A percentile compares a stretch with the other conserved stretches of the same genome.
Evolutionary conservation across 1,140 invertebrate species (phyloP).

Genomic region (Sitophilus oryzae): DNA sequence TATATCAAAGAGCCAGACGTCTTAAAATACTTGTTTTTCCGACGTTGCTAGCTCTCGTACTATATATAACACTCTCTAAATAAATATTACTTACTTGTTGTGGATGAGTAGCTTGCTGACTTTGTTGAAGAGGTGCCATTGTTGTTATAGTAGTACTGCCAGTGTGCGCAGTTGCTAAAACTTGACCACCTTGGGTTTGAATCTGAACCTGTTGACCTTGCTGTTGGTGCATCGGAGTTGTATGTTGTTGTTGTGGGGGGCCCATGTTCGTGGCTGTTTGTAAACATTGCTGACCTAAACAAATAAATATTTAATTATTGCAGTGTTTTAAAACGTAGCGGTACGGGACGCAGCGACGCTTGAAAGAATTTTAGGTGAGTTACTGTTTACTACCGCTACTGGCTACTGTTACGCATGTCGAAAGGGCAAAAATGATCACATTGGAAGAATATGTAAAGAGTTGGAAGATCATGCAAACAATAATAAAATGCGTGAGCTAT

Average conservation of each 20-base stretch:
- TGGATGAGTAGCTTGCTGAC: slow-evolving; percentile 39
- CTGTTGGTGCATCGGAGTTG: slow-evolving; percentile 41
- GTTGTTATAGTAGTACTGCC: slow-evolving; percentile 44
- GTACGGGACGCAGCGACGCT: no score
- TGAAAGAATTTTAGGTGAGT: no score
- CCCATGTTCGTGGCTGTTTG: slow-evolving; percentile 43
- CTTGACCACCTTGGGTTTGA: slow-evolving; percentile 40
- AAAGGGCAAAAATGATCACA: no score
- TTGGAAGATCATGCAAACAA: no score
- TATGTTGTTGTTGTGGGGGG: slow-evolving; percentile 46
- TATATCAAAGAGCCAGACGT: no score
- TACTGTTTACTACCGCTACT: no score
- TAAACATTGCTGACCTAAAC: slow-evolving; percentile 42
- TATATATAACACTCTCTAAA: background rate
- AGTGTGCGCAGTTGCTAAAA: slow-evolving; percentile 37
- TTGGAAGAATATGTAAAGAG: no score
- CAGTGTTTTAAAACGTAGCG: no score
- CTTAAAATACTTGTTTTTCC: no score
- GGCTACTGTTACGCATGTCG: no score
- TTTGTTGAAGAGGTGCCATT: slow-evolving; percentile 46
- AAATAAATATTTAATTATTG: slow-evolving; percentile 30
- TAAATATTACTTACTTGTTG: slow-evolving; percentile 37
- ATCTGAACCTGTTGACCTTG: slow-evolving; percentile 39
- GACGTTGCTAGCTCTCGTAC: no score
- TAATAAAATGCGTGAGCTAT: no score